Base-by-base conservation (phyloP, 2,113 vertebrate genomes). In the Chelonoidis abingdonii region DNA sequence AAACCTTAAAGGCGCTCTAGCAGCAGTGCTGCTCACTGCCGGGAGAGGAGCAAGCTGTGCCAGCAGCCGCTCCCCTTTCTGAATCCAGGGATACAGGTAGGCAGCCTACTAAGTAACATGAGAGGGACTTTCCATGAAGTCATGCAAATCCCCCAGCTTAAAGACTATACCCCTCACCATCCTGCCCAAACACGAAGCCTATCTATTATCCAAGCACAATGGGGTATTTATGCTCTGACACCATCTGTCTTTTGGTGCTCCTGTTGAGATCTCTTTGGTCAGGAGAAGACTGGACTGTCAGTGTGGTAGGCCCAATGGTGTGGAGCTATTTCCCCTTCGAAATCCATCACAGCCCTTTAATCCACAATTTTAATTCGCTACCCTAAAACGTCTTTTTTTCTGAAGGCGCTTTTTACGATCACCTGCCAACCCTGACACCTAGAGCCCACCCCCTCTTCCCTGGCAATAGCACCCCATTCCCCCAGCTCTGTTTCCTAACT, bases 101-200 rank as follows among this genome's bases (percentile, higher is more conserved):
- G 57, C 81, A 22, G 80, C 53, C 47, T 21, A 1, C 52, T 7
- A 54, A 0, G 93, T 89, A 96, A 96, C 59, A 7, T 0, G 62
- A 97, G 92, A 52, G 85, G 79, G 50, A 57, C 21, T 88, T 84
- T 59, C 79, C 94, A 10, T 0, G 10, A 80, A 24, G 78, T 25
- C 79, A 89, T 21, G 81, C 86, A 96, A n/a, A 82, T 41, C 47
- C 50, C 89, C 52, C 69, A 35, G 41, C 72, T 41, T 69, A 72
- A 72, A 38, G 0, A 0, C 17, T 2, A 27, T n/a, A 16, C 35
- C 4, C 21, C 35, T 22, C 1, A 0, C 29, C 69, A 11, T 22
- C 44, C 91, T 52, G 79, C 82, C 84, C 22, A 93, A 78, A 22
- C 27, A 38, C 27, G 1, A 41, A 0, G 0, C 31, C 78, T 31